A percentile compares a stretch with the other conserved stretches of the same genome.
These are phyloP conservation scores for Eucriotettix oculatus DNA, from an alignment of 2,888 invertebrate genomes.

Conservation along the genomic window DNA sequence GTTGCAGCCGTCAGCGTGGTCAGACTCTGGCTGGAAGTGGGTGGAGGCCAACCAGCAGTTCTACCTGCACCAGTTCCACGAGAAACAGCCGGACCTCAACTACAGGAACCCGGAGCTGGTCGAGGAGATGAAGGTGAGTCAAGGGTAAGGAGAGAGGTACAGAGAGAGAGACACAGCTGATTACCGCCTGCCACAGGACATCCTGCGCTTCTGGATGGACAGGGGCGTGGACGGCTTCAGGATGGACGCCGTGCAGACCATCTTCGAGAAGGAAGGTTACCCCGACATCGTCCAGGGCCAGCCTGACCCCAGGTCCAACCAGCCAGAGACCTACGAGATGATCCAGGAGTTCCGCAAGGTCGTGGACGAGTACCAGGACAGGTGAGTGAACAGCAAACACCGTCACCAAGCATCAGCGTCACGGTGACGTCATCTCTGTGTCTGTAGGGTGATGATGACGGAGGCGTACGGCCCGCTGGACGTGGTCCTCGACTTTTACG, in stretches of 20 bases:
- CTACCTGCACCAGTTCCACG: conserved; percentile 50
- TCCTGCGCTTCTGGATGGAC: conserved; percentile 62
- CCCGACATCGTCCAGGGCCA: conserved; percentile 37
- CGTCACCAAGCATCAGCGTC: too few species aligned
- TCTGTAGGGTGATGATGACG: conserved; percentile 46
- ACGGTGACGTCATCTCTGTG: too few species aligned
- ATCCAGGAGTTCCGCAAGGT: conserved; percentile 47
- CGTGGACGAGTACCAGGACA: conserved; percentile 33
- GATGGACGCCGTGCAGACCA: conserved; percentile 54
- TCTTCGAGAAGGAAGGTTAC: conserved; percentile 39
- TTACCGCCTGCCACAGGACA: conserved; percentile 30
- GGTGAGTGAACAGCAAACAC: neutral
- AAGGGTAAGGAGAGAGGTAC: neutral
- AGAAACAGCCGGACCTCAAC: conserved; percentile 49
- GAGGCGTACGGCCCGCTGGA: conserved; percentile 50
- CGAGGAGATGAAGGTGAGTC: conserved; percentile 29
- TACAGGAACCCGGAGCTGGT: conserved; percentile 39
- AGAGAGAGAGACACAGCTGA: neutral
- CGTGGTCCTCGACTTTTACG: conserved; percentile 47
- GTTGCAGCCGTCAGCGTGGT: too few species aligned
- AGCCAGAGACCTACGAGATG: conserved; percentile 42
- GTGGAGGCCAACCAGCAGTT: conserved; percentile 40
- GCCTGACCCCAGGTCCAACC: conserved; percentile 31
- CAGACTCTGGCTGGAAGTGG: conserved; percentile 51
- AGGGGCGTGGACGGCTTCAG: conserved; percentile 69